Percentiles rank a stretch among this genome's conserved stretches.
Conservation (phyloP, 2,113 vertebrate genomes). For the Oryzias curvinotus region DNA sequence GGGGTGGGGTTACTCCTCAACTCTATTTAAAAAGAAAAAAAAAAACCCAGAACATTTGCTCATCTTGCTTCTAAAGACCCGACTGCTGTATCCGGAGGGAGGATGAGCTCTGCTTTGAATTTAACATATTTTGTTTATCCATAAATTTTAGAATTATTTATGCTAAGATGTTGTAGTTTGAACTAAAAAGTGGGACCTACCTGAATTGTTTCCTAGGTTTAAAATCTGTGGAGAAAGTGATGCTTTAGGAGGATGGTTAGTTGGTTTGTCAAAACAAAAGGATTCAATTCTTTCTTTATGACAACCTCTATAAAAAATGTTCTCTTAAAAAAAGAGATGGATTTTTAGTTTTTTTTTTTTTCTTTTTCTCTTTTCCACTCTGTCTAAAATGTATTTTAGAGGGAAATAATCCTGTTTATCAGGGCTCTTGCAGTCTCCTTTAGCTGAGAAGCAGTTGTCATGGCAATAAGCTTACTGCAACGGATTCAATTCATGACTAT, state of each 20-base stretch:
- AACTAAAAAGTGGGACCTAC: too few relatives aligned
- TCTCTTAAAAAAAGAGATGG: not conserved
- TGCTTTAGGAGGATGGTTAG: constrained; percentile 38
- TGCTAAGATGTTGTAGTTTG: not conserved
- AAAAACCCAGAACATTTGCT: constrained; percentile 17
- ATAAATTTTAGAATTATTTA: constrained; percentile 20
- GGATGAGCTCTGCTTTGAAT: constrained; percentile 40
- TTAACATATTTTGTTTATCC: constrained; percentile 12
- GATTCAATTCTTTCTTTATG: not conserved
- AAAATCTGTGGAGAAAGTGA: not conserved
- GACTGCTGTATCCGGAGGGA: constrained; percentile 29
- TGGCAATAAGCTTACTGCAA: constrained; percentile 68
- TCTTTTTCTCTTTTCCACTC: too few relatives aligned
- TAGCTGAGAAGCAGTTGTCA: constrained; percentile 72
- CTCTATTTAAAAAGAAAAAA: not conserved
- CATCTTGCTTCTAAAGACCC: constrained; percentile 26
- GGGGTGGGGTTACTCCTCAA: constrained; percentile 39
- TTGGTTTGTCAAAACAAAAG: constrained; percentile 48
- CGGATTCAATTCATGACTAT: constrained; percentile 66
- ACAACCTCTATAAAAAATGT: not conserved
- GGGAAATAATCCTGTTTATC: constrained; percentile 34
- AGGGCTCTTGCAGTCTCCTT: constrained; percentile 46
- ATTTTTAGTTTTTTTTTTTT: not conserved
- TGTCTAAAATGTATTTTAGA: too few relatives aligned
- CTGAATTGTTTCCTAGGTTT: too few relatives aligned